Percentiles rank a stretch among this genome's conserved stretches.
These are phyloP conservation scores for Montifringilla adamsi DNA, from an alignment of 2,113 vertebrate species.

Conservation along the genomic window DNA sequence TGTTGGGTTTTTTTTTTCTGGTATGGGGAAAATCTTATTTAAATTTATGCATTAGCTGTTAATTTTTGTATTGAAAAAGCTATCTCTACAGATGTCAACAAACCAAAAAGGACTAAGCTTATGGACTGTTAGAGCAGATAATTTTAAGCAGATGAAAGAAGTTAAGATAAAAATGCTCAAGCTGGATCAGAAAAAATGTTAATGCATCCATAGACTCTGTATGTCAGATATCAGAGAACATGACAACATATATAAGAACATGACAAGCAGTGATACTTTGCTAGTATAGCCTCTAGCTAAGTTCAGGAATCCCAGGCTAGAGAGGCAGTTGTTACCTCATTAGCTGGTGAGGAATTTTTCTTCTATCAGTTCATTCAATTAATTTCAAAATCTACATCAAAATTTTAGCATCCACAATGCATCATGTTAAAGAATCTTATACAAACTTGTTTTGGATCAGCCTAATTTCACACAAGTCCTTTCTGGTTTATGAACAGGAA, in stretches of 20 bases:
- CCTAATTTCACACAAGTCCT: not conserved
- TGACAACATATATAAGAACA: not conserved
- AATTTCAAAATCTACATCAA: not conserved
- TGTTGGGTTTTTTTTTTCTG: not conserved
- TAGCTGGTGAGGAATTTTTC: not conserved
- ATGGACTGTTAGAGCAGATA: not conserved
- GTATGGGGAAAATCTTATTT: not conserved
- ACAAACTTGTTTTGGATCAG: not conserved
- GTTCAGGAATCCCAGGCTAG: not conserved
- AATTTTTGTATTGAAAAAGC: not conserved
- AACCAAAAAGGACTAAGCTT: not conserved
- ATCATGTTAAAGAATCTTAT: not conserved
- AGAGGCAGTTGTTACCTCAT: not conserved
- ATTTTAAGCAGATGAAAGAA: not conserved
- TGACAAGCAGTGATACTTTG: not conserved
- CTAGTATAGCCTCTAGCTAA: not conserved
- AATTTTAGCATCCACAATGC: not conserved
- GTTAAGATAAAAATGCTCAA: not conserved
- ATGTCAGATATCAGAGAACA: not conserved
- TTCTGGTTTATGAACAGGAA: not conserved
- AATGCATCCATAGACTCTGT: not conserved
- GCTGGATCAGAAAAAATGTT: not conserved
- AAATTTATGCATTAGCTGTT: not conserved
- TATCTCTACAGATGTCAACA: not conserved
- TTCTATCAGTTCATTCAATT: not conserved